phyloP scores from a whole-genome alignment of 2,888 invertebrate genomes.

The Calliphora vomitoria region DNA sequence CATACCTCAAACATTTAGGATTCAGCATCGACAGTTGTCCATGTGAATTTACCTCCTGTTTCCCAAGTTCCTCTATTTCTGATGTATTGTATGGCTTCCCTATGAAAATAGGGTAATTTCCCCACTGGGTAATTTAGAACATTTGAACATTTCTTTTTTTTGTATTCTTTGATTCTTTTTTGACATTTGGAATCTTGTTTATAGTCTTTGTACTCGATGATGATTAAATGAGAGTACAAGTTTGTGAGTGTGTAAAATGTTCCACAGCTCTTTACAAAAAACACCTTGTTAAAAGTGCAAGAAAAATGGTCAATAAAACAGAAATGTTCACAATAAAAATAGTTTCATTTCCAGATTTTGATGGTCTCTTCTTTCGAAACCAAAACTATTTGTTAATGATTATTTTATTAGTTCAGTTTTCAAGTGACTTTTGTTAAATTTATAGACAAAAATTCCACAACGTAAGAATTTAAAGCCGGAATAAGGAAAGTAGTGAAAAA shows the following conservation, averaged over 20 bases:
- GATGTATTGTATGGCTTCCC: too few species aligned
- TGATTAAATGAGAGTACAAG: slow-evolving; percentile 36
- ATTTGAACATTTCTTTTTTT: background rate
- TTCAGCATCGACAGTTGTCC: too few species aligned
- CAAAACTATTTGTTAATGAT: slow-evolving; percentile 45
- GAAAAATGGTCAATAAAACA: slow-evolving; percentile 50
- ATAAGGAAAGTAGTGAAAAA: background rate
- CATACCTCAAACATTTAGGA: too few species aligned
- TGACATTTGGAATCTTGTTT: slow-evolving; percentile 44
- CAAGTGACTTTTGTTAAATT: background rate
- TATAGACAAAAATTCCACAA: background rate
- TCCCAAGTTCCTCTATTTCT: too few species aligned
- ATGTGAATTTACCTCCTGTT: too few species aligned
- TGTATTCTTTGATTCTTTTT: slow-evolving; percentile 3
- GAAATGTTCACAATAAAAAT: slow-evolving; percentile 24
- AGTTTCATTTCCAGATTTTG: background rate
- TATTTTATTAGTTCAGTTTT: slow-evolving; percentile 33
- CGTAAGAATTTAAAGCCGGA: background rate
- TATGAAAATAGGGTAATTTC: background rate
- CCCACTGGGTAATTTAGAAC: slow-evolving; percentile 19
- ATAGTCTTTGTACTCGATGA: slow-evolving; percentile 7
- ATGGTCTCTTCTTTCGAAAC: background rate
- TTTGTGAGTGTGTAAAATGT: slow-evolving; percentile 13
- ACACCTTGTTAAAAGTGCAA: slow-evolving; percentile 57
- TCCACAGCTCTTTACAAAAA: background rate